Evolutionary conservation across 2,888 invertebrate species (phyloP), one percentile per base, ranked within the genome.

Genomic region (Hymenopus coronatus): DNA sequence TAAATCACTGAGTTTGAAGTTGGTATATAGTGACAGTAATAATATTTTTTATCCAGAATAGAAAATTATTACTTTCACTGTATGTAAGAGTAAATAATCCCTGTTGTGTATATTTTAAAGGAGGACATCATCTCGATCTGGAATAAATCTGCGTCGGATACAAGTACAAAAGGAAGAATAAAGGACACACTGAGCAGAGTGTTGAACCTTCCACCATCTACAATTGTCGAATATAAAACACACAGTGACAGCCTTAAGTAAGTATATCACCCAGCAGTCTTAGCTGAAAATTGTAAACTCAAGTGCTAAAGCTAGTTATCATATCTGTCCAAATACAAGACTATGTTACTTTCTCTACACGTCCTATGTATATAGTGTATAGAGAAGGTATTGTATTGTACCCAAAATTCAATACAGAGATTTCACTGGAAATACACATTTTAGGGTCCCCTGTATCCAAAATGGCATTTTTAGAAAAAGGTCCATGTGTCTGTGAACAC

Each of bases 111-210:
- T 40, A 15, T 83, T 28, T 88, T 91, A 0, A 92, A 98, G 97
- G 99, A 99, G 94, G 99, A 99, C 93, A 97, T 98, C 93, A 96
- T 99, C 92, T 98, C 98, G 91, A 96, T 99, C 92, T 99, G 99
- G 99, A 99, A 99, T 94, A 96, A 97, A 93, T 98, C 98, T 91
- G 98, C 99, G 88, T 96, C 97, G 91, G 99, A 99, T 94, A 96
- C 96, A 92, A 96, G 95, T 91, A 97, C 98, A 91, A 98, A 98
- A 91, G 96, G 96, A 91, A 96, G 98, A 92, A 99, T 99, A 92
- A 95, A 99, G 91, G 99, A 99, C 94, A 98, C 98, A 85, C 94
- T 99, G 92, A 97, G 98, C 92, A 96, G 99, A 93, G 97, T 99
- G 92, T 95, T 99, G 92, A 98, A 99, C 94, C 96, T 99, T 93